Conservation (phyloP, 2,113 vertebrate species). For the Actenoides hombroni region DNA sequence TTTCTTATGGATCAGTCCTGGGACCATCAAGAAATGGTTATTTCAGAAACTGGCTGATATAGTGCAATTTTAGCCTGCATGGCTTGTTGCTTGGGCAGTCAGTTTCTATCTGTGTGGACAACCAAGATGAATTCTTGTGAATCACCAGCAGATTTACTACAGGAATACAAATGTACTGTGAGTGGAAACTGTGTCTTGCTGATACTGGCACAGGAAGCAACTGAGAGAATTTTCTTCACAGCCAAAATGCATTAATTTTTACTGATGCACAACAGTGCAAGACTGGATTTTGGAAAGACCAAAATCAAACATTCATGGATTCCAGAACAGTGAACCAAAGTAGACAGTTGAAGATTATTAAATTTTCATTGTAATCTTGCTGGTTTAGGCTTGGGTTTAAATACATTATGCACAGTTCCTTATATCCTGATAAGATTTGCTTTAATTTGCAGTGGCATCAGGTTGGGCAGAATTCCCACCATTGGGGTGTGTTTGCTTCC, state of each 20-base stretch:
- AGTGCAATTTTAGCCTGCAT: fast-evolving
- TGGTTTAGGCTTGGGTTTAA: background rate
- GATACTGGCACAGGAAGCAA: background rate
- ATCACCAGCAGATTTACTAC: background rate
- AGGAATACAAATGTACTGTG: background rate
- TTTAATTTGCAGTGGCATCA: background rate
- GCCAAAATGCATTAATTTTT: slow-evolving; percentile 18
- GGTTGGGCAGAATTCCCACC: background rate
- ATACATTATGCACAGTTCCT: background rate
- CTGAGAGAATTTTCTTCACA: background rate
- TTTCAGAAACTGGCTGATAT: background rate
- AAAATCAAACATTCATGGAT: background rate
- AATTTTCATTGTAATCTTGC: background rate
- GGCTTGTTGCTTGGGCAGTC: background rate
- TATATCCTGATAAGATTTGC: background rate
- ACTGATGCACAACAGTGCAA: background rate
- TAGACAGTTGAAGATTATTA: background rate
- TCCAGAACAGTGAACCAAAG: background rate
- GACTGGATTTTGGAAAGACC: background rate
- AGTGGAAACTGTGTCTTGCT: background rate
- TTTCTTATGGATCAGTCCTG: background rate
- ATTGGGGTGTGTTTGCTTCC: fast-evolving
- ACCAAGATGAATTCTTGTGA: background rate
- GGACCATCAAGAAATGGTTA: background rate
- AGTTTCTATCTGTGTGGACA: background rate